A percentile compares a stretch with the other conserved stretches of the same genome.
Conservation (phyloP, 1,140 invertebrate species). For the Trichonephila inaurata region DNA sequence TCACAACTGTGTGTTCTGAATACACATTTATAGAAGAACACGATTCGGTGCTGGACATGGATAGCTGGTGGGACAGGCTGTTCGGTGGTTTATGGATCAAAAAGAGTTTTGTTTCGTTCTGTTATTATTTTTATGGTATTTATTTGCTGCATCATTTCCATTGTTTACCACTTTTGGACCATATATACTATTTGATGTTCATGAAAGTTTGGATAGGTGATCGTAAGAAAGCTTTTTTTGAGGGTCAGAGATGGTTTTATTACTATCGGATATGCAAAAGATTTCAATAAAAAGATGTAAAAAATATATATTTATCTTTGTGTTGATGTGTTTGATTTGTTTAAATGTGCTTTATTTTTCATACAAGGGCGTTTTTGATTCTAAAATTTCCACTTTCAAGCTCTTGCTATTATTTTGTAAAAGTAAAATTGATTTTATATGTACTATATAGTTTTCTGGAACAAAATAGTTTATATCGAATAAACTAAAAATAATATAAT, state of each 20-base stretch:
- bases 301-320: too few relatives aligned
- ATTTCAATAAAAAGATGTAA: not conserved
- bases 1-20: not conserved
- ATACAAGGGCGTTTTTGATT: too few relatives aligned
- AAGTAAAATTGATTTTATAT: too few relatives aligned
- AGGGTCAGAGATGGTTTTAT: not conserved
- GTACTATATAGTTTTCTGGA: too few relatives aligned
- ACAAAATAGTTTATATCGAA: too few relatives aligned
- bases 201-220: too few relatives aligned
- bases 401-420: too few relatives aligned
- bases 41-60: not conserved
- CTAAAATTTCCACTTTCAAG: too few relatives aligned
- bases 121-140: not conserved
- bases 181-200: too few relatives aligned
- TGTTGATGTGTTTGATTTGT: too few relatives aligned
- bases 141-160: not conserved
- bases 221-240: not conserved
- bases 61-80: not conserved
- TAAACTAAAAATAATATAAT: too few relatives aligned
- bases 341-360: too few relatives aligned
- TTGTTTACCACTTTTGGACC: not conserved
- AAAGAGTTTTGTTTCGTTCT: not conserved
- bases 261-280: not conserved
- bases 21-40: not conserved
- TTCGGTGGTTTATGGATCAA: not conserved